phyloP scores from a whole-genome alignment of 2,888 invertebrate genomes.

The Drosophila austrosaltans region DNA sequence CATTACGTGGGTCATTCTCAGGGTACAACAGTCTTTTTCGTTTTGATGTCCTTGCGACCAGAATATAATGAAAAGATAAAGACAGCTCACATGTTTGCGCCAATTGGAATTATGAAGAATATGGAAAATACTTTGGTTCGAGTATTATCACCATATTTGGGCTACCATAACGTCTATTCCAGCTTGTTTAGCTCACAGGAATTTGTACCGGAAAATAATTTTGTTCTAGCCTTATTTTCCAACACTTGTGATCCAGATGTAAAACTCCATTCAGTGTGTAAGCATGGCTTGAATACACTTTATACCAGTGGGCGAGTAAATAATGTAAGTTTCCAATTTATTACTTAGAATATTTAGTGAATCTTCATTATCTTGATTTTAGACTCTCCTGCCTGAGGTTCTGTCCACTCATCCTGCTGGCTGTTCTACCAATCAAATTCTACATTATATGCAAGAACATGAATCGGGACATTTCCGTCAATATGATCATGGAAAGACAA shows the following conservation, averaged over 20 bases:
- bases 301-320: slow-evolving; percentile 68
- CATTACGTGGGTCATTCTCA: slow-evolving; percentile 81
- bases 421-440: slow-evolving; percentile 74
- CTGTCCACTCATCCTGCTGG: slow-evolving; percentile 75
- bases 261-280: slow-evolving; percentile 84
- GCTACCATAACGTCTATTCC: slow-evolving; percentile 56
- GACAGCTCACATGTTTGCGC: slow-evolving; percentile 79
- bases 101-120: slow-evolving; percentile 84
- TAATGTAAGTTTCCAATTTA: slow-evolving; percentile 43
- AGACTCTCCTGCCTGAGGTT: slow-evolving; percentile 60
- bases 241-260: slow-evolving; percentile 82
- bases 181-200: slow-evolving; percentile 83
- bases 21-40: slow-evolving; percentile 75
- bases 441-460: slow-evolving; percentile 75
- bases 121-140: slow-evolving; percentile 83
- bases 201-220: slow-evolving; percentile 85
- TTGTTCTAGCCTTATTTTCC: slow-evolving; percentile 84
- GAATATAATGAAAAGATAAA: slow-evolving; percentile 78
- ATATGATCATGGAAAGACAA: slow-evolving; percentile 64
- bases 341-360: background rate
- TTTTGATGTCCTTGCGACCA: slow-evolving; percentile 69
- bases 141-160: slow-evolving; percentile 81
- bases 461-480: slow-evolving; percentile 69
- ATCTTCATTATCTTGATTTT: background rate
- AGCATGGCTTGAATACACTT: slow-evolving; percentile 85